Evolutionary conservation across 1,140 invertebrate genomes (phyloP).

Genomic region (Brachionus angularis): DNA sequence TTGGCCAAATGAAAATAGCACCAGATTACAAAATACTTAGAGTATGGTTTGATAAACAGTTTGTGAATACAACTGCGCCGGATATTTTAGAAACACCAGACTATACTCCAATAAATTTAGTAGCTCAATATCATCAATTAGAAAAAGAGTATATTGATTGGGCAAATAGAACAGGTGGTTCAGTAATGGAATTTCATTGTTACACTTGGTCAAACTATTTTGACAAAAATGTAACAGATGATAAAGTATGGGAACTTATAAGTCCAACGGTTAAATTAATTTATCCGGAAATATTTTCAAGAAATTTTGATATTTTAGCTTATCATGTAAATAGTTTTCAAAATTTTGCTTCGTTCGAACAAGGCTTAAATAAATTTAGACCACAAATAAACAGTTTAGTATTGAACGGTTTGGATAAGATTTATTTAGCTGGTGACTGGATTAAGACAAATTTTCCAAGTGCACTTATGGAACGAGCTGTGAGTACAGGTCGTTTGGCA

Average conservation of each 20-base stretch:
- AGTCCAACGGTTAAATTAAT: conserved; percentile 38
- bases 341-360: conserved; percentile 44
- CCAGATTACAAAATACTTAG: conserved; percentile 44
- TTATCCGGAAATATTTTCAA: conserved; percentile 45
- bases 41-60: conserved; percentile 44
- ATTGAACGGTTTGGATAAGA: neutral
- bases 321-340: conserved; percentile 43
- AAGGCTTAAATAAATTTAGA: conserved; percentile 8
- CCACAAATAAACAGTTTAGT: conserved; percentile 10
- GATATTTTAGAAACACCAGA: conserved; percentile 45
- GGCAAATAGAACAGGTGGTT: conserved; percentile 44
- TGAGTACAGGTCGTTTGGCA: conserved; percentile 45
- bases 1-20: conserved; percentile 12
- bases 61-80: conserved; percentile 25
- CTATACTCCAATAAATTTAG: conserved; percentile 44
- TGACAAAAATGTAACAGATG: conserved; percentile 29
- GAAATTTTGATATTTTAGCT: conserved; percentile 40
- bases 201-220: conserved; percentile 38
- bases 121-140: conserved; percentile 45
- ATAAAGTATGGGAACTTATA: conserved; percentile 41
- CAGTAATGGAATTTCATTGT: conserved; percentile 45
- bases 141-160: conserved; percentile 44
- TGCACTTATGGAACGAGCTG: conserved; percentile 45
- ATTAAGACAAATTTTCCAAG: conserved; percentile 42
- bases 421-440: conserved; percentile 45